Percentiles rank a stretch among this genome's conserved stretches.
Evolutionary conservation across 2,797 vertebrate genomes (phyloP).

Genomic region (Phoxinus dragarum): DNA sequence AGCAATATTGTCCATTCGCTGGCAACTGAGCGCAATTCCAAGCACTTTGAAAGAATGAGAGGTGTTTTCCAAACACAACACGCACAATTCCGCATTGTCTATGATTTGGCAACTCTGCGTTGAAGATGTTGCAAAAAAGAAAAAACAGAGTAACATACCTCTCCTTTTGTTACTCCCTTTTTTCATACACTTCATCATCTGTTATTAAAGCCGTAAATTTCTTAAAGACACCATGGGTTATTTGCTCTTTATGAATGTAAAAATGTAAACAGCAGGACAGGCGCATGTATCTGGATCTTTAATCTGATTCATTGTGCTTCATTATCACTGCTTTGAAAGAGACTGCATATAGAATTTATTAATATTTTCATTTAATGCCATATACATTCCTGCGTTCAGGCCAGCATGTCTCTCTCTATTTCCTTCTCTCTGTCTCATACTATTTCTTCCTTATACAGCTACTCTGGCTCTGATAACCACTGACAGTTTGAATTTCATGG

Average conservation of each 20-base stretch:
- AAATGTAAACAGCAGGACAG: conserved; percentile 45
- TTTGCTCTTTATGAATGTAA: conserved; percentile 33
- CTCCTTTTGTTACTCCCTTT: conserved; percentile 66
- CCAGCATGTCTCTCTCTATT: conserved; percentile 17
- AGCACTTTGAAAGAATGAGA: conserved; percentile 74
- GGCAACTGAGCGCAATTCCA: conserved; percentile 72
- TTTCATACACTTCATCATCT: conserved; percentile 56
- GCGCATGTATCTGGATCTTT: conserved; percentile 37
- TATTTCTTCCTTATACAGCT: conserved; percentile 7
- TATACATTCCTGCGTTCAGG: conserved; percentile 29
- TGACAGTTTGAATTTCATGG: conserved; percentile 35
- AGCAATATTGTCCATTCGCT: conserved; percentile 78
- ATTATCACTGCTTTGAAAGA: conserved; percentile 37
- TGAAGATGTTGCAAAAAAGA: conserved; percentile 56
- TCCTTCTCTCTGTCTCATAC: conserved; percentile 13
- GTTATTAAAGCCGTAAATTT: conserved; percentile 74
- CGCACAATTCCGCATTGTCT: conserved; percentile 86
- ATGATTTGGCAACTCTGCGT: conserved; percentile 75
- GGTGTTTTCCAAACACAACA: conserved; percentile 79
- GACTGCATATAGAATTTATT: conserved; percentile 36
- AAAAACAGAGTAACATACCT: conserved; percentile 66
- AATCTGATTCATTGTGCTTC: conserved; percentile 48
- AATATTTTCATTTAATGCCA: conserved; percentile 31
- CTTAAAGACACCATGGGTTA: conserved; percentile 47
- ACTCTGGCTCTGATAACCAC: conserved; percentile 29